A percentile compares a stretch with the other conserved stretches of the same genome.
phyloP scores from a whole-genome alignment of 2,113 vertebrate species.

The Oryzias woworae region DNA sequence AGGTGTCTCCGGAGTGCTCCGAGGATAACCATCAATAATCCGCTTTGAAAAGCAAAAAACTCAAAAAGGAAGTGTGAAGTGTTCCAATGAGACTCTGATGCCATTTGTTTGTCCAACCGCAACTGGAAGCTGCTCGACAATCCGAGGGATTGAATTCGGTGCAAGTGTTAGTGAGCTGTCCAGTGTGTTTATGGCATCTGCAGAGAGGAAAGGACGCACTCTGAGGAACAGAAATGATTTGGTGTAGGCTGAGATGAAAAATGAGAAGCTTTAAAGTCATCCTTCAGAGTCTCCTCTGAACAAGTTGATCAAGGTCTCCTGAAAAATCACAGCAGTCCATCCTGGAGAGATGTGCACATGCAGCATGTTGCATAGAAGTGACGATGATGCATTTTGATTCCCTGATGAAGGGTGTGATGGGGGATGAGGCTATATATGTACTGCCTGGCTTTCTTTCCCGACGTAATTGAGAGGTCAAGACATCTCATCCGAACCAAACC shows the following conservation, averaged over 20 bases:
- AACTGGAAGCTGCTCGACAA: conserved; percentile 14
- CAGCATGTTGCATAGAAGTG: conserved; percentile 11
- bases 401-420: conserved; percentile 28
- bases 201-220: background rate
- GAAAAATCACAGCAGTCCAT: conserved; percentile 4
- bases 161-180: conserved; percentile 9
- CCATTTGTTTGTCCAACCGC: conserved; percentile 52
- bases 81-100: conserved; percentile 54
- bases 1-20: conserved; percentile 43
- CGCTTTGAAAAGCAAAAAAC: conserved; percentile 58
- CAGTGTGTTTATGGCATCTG: conserved; percentile 12
- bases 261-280: conserved; percentile 17
- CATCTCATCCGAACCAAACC: conserved; percentile 8
- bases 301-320: conserved; percentile 23
- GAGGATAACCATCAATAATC: conserved; percentile 57
- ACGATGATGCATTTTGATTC: conserved; percentile 28
- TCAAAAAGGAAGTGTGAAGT: conserved; percentile 27
- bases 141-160: conserved; percentile 26
- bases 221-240: background rate
- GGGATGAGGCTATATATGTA: conserved; percentile 18
- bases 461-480: conserved; percentile 17
- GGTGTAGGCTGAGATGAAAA: background rate
- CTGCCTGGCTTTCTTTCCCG: conserved; percentile 28
- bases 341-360: conserved; percentile 4
- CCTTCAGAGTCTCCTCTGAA: conserved; percentile 6